Evolutionary conservation across 1,140 invertebrate species (phyloP), one percentile per base, ranked within the genome.

Genomic region (Cheumatopsyche charites): DNA sequence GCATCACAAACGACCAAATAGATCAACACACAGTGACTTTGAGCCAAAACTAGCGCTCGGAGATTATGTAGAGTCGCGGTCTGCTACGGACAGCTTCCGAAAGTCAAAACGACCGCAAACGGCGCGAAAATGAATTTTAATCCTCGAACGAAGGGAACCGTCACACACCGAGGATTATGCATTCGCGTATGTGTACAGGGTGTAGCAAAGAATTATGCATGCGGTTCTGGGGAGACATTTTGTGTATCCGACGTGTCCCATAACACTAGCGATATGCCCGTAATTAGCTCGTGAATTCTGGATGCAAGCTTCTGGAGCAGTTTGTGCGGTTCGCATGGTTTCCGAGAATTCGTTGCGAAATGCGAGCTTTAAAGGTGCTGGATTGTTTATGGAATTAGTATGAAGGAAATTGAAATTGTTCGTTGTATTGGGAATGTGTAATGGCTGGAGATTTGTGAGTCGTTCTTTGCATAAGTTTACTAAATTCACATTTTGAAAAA

Each of bases 201-300:
- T 6, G 9, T 15, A 52, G 13, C 12, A 47, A 47, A 52, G 47
- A 52, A 52, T 52, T 52, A 52, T 52, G 47, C 15, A 52, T 52
- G 47, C 19, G 6, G 47, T 52, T 52, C 29, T 36, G 29, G 19
- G 9, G 47, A 52, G 47, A 52, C 47, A 52, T 47, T 17, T 17
- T 47, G 15, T 47, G 12, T 47, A 13, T n/a, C 45, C 45, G 45
- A 17, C 19, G 29, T 36, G 29, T 36, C 45, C 45, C 45, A 19
- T 19, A 49, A 36, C 29, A 36, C 29, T 67, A 17, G 45, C 43
- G 1, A 29, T 65, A 45, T 42, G 43, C 65, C 15, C 43, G 65
- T 67, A 67, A 67, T 67, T 67, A 67, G 21, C 65, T 52, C 26
- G 65, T 67, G 65, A 29, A 67, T 67, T 67, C 45, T 67, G 65